Percentiles rank a stretch among this genome's conserved stretches.
Conservation (phyloP, 2,113 vertebrate species). For the Caloenas nicobarica region DNA sequence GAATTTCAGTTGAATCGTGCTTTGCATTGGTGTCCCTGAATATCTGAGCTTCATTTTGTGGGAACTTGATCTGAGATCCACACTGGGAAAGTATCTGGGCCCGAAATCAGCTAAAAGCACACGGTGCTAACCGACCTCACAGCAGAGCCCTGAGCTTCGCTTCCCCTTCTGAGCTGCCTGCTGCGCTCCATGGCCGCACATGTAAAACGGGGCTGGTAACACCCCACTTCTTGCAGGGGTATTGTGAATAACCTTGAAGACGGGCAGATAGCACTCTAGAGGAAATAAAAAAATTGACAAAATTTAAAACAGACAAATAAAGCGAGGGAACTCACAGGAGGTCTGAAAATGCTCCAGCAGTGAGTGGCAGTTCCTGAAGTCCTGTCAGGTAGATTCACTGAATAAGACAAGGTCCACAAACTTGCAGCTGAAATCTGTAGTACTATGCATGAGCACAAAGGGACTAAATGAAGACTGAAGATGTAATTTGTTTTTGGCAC, state of each 20-base stretch:
- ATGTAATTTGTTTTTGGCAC: not conserved
- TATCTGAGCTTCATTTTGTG: not conserved
- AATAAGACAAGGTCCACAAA: not conserved
- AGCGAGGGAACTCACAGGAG: not conserved
- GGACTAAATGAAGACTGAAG: not conserved
- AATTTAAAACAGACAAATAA: not conserved
- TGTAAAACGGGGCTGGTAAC: not conserved
- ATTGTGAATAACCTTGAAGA: not conserved
- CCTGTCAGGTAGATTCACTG: too few species aligned
- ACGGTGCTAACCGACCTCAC: not conserved
- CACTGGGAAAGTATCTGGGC: not conserved
- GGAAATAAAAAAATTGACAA: not conserved
- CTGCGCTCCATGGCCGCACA: rapidly evolving
- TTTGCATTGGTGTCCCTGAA: not conserved
- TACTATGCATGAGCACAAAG: not conserved
- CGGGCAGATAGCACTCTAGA: not conserved
- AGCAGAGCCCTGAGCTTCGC: not conserved
- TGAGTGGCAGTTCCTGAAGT: not conserved
- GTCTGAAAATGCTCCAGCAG: not conserved
- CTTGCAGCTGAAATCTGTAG: not conserved
- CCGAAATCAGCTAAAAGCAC: not conserved
- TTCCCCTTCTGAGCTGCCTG: not conserved
- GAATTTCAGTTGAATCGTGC: not conserved
- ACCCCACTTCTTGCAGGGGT: rapidly evolving
- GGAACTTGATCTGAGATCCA: not conserved